A percentile compares a stretch with the other conserved stretches of the same genome.
Evolutionary conservation across 2,113 vertebrate species (phyloP).

Genomic region (Urocitellus parryii): DNA sequence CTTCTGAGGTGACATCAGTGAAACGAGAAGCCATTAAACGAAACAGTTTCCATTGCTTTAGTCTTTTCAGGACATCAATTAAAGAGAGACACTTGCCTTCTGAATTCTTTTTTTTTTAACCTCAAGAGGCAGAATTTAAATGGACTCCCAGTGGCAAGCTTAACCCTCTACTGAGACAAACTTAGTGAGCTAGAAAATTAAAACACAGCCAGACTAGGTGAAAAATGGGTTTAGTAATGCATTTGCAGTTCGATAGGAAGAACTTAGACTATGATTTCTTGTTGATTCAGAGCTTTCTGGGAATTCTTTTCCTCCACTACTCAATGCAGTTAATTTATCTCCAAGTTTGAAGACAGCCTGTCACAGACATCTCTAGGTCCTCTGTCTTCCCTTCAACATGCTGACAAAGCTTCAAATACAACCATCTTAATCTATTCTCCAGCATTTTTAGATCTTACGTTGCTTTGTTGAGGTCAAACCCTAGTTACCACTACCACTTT

Average conservation of each 20-base stretch:
- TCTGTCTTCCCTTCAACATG: background rate
- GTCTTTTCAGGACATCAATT: constrained; percentile 48
- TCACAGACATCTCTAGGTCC: background rate
- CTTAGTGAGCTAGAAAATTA: constrained; percentile 58
- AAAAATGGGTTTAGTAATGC: constrained; percentile 38
- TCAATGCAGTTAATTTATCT: constrained; percentile 32
- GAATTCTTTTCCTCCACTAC: constrained; percentile 2
- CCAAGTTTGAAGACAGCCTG: background rate
- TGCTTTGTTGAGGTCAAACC: background rate
- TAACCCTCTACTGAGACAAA: constrained; percentile 35
- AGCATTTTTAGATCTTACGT: background rate
- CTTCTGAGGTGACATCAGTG: background rate
- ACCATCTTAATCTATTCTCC: background rate
- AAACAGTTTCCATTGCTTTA: background rate
- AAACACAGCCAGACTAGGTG: constrained; percentile 6
- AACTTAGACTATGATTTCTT: constrained; percentile 26
- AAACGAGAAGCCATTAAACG: constrained; percentile 13
- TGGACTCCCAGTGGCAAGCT: constrained; percentile 12
- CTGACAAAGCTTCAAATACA: constrained; percentile 25
- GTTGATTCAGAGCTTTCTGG: constrained; percentile 46
- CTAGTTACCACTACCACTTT: background rate
- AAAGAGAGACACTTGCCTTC: constrained; percentile 34
- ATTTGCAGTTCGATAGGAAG: constrained; percentile 19
- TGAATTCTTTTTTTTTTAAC: constrained; percentile 10
- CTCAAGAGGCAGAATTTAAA: constrained; percentile 52